phyloP scores from a whole-genome alignment of 2,888 invertebrate species.

The Eilema griseolum region DNA sequence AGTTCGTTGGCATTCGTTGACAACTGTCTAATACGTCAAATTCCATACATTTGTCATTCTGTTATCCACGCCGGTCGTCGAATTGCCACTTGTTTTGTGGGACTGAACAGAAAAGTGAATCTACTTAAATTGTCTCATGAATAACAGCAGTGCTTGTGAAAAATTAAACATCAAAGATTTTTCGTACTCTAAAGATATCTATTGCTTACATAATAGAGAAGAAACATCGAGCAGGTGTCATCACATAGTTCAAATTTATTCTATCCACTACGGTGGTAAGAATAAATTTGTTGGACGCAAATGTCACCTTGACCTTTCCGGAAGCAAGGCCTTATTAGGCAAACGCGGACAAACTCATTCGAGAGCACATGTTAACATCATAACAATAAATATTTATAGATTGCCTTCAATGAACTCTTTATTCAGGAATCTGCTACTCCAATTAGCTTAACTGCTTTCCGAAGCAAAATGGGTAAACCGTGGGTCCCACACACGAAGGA shows the following conservation, averaged over 20 bases:
- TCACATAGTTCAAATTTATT: slow-evolving; percentile 49
- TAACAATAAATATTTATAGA: slow-evolving; percentile 27
- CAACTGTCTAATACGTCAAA: too few relatives aligned
- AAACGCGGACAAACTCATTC: slow-evolving; percentile 43
- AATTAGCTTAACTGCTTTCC: too few relatives aligned
- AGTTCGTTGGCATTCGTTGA: too few relatives aligned
- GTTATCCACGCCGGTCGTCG: too few relatives aligned
- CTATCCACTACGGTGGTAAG: slow-evolving; percentile 36
- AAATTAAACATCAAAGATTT: not conserved
- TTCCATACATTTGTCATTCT: too few relatives aligned
- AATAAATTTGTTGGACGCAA: slow-evolving; percentile 61
- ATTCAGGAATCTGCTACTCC: not conserved
- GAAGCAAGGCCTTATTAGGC: slow-evolving; percentile 73
- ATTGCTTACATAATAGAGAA: slow-evolving; percentile 52
- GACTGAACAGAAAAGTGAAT: too few relatives aligned
- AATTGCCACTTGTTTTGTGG: too few relatives aligned
- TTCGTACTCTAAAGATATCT: slow-evolving; percentile 37
- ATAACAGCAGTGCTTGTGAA: too few relatives aligned
- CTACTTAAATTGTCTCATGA: too few relatives aligned
- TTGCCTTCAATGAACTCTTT: not conserved
- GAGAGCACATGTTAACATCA: slow-evolving; percentile 40
- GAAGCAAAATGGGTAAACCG: too few relatives aligned
- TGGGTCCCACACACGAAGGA: too few relatives aligned
- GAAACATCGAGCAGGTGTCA: slow-evolving; percentile 63
- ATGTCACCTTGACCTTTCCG: slow-evolving; percentile 78